A percentile compares a stretch with the other conserved stretches of the same genome.
Evolutionary conservation across 2,797 vertebrate species (phyloP).

Genomic region (Malurus leucopterus): DNA sequence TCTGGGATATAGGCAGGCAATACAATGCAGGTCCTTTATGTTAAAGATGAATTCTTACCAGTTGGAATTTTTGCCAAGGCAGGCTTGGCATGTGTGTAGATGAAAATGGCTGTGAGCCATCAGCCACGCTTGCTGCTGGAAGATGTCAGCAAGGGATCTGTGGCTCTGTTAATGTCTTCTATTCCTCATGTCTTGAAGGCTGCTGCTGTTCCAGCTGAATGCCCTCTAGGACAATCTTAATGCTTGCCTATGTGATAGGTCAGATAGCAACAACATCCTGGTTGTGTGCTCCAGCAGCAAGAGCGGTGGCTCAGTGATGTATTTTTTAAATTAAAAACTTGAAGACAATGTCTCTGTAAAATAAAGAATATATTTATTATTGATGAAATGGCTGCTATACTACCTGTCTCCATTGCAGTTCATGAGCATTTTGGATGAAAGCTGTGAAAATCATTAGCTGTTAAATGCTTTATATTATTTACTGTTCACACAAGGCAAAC

Average conservation of each 20-base stretch:
- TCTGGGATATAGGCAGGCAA: conserved; percentile 42
- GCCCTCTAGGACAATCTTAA: conserved; percentile 37
- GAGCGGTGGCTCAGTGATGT: conserved; percentile 68
- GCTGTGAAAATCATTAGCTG: conserved; percentile 39
- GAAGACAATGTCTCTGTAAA: conserved; percentile 76
- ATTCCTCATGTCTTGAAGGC: conserved; percentile 33
- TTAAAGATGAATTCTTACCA: conserved; percentile 59
- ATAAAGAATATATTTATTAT: conserved; percentile 80
- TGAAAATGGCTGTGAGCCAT: conserved; percentile 60
- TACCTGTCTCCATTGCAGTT: conserved; percentile 50
- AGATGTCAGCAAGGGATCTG: conserved; percentile 35
- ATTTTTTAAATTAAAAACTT: conserved; percentile 77
- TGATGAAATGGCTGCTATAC: conserved; percentile 50
- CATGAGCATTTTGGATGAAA: conserved; percentile 26
- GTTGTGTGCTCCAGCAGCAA: conserved; percentile 43
- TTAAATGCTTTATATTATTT: neutral
- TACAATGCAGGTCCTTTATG: conserved; percentile 61
- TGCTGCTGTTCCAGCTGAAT: conserved; percentile 33
- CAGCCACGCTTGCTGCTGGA: conserved; percentile 41
- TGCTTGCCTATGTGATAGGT: conserved; percentile 54
- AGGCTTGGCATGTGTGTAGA: conserved; percentile 54
- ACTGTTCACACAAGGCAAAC: neutral
- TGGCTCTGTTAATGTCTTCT: conserved; percentile 17
- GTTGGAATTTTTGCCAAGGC: conserved; percentile 62
- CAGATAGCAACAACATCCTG: conserved; percentile 24